Evolutionary conservation across 2,888 invertebrate genomes (phyloP).

Genomic region (Hypolimnas misippus): DNA sequence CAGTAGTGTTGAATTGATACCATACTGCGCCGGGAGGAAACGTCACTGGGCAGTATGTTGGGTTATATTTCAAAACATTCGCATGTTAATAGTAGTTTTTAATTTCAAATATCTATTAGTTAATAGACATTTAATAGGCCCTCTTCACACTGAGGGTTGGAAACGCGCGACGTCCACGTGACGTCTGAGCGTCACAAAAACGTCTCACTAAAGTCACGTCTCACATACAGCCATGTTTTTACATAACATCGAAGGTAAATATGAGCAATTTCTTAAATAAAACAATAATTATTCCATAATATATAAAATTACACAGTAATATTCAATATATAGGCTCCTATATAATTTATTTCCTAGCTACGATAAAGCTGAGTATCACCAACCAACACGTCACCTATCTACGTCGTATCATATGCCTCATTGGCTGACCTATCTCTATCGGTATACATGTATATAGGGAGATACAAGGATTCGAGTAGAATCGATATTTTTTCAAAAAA

Average conservation of each 20-base stretch:
- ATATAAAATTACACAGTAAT: no score
- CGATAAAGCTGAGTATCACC: conserved; percentile 42
- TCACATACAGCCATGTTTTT: background rate
- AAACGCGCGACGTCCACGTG: background rate
- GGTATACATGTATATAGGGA: background rate
- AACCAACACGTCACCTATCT: conserved; percentile 13
- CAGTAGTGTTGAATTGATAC: no score
- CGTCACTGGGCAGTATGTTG: no score
- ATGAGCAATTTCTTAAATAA: background rate
- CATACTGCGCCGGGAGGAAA: no score
- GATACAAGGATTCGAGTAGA: background rate
- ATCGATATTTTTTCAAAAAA: no score
- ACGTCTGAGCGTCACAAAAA: no score
- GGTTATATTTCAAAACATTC: background rate
- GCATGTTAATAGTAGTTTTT: background rate
- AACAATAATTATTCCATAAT: no score
- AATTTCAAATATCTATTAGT: background rate
- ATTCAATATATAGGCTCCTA: background rate
- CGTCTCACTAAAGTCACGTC: background rate
- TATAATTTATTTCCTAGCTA: conserved; percentile 37
- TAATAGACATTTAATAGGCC: background rate
- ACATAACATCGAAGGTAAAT: background rate
- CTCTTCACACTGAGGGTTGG: background rate
- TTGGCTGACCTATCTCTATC: background rate
- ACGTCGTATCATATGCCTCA: background rate